Percentiles rank a stretch among this genome's conserved stretches.
phyloP scores from a whole-genome alignment of 2,113 vertebrate genomes.

The Amphilophus citrinellus region DNA sequence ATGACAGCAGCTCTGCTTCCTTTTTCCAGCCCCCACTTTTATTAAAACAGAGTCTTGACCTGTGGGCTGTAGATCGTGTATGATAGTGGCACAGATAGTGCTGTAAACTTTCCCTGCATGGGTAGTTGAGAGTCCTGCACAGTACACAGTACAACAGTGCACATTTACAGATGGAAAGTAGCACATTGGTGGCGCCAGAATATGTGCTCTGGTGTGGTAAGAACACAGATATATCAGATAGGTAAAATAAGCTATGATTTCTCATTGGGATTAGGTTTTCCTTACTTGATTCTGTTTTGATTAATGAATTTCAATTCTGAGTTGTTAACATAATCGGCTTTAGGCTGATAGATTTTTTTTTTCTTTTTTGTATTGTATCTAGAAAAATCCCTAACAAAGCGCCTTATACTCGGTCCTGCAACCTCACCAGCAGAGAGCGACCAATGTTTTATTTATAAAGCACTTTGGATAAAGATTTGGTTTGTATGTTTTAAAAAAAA shows the following conservation, averaged over 20 bases:
- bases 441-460: constrained; percentile 41
- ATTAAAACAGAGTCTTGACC: constrained; percentile 23
- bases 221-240: background rate
- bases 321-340: background rate
- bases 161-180: constrained; percentile 65
- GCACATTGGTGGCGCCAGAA: constrained; percentile 54
- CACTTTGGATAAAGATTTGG: constrained; percentile 52
- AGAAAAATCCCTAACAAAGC: constrained; percentile 61
- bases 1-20: background rate
- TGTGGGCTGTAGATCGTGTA: constrained; percentile 62
- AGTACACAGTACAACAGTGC: constrained; percentile 4
- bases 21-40: background rate
- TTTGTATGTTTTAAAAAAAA: constrained; percentile 14
- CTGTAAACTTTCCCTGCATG: constrained; percentile 61
- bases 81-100: constrained; percentile 37
- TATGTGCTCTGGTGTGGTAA: constrained; percentile 8
- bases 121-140: constrained; percentile 36
- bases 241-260: constrained; percentile 33
- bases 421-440: constrained; percentile 60
- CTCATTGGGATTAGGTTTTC: constrained; percentile 21
- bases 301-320: background rate
- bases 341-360: background rate
- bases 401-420: constrained; percentile 67
- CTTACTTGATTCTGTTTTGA: constrained; percentile 8
- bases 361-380: constrained; percentile 7